These are phyloP conservation scores for Cordilura impudica DNA, from an alignment of 2,888 invertebrate genomes.

Conservation along the genomic window DNA sequence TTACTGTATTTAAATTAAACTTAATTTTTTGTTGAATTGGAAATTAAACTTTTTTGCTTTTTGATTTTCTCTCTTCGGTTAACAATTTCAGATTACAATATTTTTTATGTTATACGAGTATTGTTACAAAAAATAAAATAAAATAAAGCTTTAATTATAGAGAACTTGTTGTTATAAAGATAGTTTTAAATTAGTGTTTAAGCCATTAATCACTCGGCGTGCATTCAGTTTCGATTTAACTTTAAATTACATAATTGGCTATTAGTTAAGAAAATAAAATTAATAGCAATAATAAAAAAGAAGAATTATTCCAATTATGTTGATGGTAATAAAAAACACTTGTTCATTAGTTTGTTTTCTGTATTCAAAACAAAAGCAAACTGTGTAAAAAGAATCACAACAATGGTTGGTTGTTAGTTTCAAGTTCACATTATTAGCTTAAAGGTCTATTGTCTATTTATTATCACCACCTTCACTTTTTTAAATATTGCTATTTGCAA, in stretches of 20 bases:
- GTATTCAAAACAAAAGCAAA: not conserved
- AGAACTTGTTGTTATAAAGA: constrained; percentile 24
- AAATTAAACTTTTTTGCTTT: not conserved
- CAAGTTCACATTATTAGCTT: constrained; percentile 48
- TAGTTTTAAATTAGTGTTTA: constrained; percentile 29
- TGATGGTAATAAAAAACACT: constrained; percentile 40
- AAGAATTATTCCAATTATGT: constrained; percentile 44
- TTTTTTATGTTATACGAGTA: constrained; percentile 8
- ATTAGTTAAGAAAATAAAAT: constrained; percentile 3
- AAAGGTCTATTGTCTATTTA: constrained; percentile 28
- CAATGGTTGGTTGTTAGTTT: constrained; percentile 14
- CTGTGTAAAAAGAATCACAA: constrained; percentile 1
- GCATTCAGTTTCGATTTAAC: constrained; percentile 30
- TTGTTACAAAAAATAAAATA: no score
- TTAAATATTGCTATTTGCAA: not conserved
- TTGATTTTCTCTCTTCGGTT: not conserved
- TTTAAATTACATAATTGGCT: constrained; percentile 58
- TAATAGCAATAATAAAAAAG: constrained; percentile 8
- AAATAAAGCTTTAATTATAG: constrained; percentile 48
- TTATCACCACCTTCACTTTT: constrained; percentile 59
- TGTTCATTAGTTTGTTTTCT: constrained; percentile 12
- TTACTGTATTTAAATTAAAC: constrained; percentile 4
- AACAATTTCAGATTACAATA: not conserved
- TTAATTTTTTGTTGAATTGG: not conserved
- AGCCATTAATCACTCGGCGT: constrained; percentile 49